Percentiles rank a stretch among this genome's conserved stretches.
Evolutionary conservation across 2,888 invertebrate species (phyloP).

Genomic region (Brenthis hecate): DNA sequence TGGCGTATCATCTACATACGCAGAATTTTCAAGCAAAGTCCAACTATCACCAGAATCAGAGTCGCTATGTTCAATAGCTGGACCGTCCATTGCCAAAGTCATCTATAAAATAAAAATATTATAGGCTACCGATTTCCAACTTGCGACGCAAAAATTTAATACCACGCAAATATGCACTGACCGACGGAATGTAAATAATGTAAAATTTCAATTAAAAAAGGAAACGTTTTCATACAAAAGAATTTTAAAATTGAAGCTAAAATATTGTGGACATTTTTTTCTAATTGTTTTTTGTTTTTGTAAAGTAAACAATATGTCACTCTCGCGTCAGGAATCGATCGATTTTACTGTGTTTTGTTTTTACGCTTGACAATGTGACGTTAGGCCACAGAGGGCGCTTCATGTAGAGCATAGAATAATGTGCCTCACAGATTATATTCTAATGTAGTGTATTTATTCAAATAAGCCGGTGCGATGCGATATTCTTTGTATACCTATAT

Average conservation of each 20-base stretch:
- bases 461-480: no score
- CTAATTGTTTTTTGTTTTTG: constrained; percentile 54
- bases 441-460: no score
- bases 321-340: constrained; percentile 46
- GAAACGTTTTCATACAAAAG: constrained; percentile 43
- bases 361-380: constrained; percentile 2
- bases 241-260: constrained; percentile 53
- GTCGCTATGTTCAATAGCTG: constrained; percentile 68
- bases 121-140: neutral
- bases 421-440: no score
- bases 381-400: neutral
- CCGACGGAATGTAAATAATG: constrained; percentile 19
- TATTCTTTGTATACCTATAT: no score
- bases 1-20: constrained; percentile 55
- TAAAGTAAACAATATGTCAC: constrained; percentile 48
- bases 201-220: constrained; percentile 39
- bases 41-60: constrained; percentile 81
- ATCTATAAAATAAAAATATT: constrained; percentile 23
- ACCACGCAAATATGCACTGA: constrained; percentile 19
- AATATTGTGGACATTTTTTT: constrained; percentile 53
- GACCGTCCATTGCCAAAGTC: constrained; percentile 61
- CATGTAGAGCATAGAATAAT: neutral
- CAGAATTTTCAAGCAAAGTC: constrained; percentile 68
- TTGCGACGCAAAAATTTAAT: constrained; percentile 28
- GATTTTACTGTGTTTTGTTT: constrained; percentile 40